Percentiles rank a stretch among this genome's conserved stretches.
Conservation (phyloP, 2,113 vertebrate species). For the Melanerpes formicivorus region DNA sequence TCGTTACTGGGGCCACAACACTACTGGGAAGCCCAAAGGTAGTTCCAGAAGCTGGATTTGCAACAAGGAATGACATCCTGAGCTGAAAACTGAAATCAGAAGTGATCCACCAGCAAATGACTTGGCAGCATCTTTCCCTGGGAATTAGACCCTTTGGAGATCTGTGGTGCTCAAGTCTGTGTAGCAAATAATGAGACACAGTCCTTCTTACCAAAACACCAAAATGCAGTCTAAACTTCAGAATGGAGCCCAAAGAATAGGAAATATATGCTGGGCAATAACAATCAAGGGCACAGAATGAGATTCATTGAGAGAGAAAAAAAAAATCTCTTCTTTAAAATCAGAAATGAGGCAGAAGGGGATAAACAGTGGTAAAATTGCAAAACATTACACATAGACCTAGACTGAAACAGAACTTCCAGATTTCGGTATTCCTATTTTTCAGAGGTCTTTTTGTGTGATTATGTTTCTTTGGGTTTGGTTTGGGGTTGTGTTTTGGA, state of each 20-base stretch:
- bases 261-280: not conserved
- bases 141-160: not conserved
- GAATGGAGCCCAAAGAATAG: not conserved
- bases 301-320: not conserved
- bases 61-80: not conserved
- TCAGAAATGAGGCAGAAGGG: not conserved
- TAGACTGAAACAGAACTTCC: not conserved
- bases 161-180: not conserved
- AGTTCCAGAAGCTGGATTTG: not conserved
- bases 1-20: not conserved
- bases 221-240: not conserved
- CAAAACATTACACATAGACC: not conserved
- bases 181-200: not conserved
- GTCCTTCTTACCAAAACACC: not conserved
- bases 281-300: not conserved
- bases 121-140: not conserved
- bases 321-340: not conserved
- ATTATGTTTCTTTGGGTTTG: no score
- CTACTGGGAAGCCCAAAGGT: not conserved
- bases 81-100: conserved; percentile 8
- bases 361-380: not conserved
- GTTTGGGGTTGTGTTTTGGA: not conserved
- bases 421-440: not conserved
- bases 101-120: conserved; percentile 15
- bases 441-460: not conserved